phyloP scores from a whole-genome alignment of 2,797 vertebrate species.

The Staurois parvus region DNA sequence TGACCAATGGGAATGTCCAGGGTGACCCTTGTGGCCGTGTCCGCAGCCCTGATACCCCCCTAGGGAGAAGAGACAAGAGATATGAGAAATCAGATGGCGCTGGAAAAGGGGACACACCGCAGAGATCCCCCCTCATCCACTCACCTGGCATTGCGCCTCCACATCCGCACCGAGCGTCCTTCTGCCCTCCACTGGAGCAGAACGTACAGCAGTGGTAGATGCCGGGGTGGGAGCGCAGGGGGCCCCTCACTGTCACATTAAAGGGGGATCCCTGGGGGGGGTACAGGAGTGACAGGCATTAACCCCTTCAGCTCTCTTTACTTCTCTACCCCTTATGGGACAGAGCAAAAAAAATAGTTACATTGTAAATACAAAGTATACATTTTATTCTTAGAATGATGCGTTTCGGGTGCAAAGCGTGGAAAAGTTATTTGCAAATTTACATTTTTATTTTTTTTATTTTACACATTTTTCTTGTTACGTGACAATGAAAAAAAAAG shows the following conservation, averaged over 20 bases:
- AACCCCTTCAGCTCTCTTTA: too few relatives aligned
- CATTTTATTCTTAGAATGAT: too few relatives aligned
- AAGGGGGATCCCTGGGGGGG: slow-evolving; percentile 87
- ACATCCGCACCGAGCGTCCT: slow-evolving; percentile 87
- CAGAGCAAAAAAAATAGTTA: too few relatives aligned
- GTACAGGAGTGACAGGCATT: slow-evolving; percentile 27
- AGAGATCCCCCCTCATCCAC: slow-evolving; percentile 4
- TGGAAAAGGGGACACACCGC: too few relatives aligned
- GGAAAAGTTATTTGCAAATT: too few relatives aligned
- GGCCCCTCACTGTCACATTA: slow-evolving; percentile 79
- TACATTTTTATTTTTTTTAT: too few relatives aligned
- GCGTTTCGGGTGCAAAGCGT: too few relatives aligned
- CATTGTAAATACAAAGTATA: too few relatives aligned
- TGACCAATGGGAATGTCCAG: slow-evolving; percentile 90
- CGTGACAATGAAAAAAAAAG: too few relatives aligned
- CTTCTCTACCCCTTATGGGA: too few relatives aligned
- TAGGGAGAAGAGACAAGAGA: slow-evolving; percentile 63
- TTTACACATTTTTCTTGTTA: too few relatives aligned
- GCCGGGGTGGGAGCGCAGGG: slow-evolving; percentile 79
- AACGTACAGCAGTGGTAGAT: slow-evolving; percentile 93
- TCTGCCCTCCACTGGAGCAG: slow-evolving; percentile 92
- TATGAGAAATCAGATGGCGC: too few relatives aligned
- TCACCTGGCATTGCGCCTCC: slow-evolving; percentile 92
- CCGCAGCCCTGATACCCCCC: slow-evolving; percentile 95
- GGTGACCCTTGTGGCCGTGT: slow-evolving; percentile 91